Evolutionary conservation across 2,113 vertebrate genomes (phyloP).

Genomic region (Aix galericulata): DNA sequence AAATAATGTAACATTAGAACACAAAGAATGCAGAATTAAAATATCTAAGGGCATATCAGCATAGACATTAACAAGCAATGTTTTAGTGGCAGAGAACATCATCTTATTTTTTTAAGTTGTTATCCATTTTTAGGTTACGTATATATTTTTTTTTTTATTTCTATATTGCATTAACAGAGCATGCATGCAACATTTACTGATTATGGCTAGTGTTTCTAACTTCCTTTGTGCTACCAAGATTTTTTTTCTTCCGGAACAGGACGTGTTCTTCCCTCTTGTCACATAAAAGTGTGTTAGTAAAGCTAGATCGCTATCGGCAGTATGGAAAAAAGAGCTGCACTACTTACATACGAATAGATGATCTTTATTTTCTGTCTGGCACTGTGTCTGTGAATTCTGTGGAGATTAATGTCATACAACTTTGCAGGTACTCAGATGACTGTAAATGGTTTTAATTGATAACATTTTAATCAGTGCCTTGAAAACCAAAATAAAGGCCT

Average conservation of each 20-base stretch:
- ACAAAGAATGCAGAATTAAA: not conserved
- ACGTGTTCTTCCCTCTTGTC: not conserved
- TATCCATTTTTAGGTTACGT: not conserved
- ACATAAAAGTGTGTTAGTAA: not conserved
- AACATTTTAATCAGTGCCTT: not conserved
- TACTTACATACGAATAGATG: not conserved
- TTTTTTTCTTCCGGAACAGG: not conserved
- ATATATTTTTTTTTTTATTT: not conserved
- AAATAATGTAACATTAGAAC: not conserved
- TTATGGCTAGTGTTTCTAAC: not conserved
- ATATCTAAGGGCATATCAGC: not conserved
- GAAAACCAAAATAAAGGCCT: not conserved
- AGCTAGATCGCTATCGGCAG: not conserved
- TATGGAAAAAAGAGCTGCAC: not conserved
- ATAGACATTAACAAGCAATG: not conserved
- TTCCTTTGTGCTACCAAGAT: not conserved
- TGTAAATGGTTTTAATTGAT: not conserved
- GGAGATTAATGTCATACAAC: not conserved
- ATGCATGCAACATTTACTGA: not conserved
- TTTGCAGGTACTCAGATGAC: fast-evolving
- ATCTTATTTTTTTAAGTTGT: not conserved
- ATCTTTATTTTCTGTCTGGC: not conserved
- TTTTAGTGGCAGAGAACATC: not conserved
- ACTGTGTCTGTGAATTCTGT: not conserved
- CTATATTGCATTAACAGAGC: not conserved